Base-by-base conservation (phyloP, 1,140 invertebrate species). In the Drosophila albomicans region DNA sequence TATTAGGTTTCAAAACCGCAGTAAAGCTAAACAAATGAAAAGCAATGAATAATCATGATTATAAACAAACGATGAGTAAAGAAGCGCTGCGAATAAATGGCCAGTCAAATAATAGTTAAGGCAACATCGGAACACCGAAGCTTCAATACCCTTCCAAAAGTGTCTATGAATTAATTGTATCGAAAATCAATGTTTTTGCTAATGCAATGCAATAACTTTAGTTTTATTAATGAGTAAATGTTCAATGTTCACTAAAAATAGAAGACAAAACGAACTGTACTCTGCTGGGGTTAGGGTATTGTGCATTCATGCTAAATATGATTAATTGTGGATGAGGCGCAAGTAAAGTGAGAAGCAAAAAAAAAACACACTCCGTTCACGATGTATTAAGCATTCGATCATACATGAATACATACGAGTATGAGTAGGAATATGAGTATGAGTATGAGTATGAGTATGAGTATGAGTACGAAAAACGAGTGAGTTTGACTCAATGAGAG, bases 1-100 rank as follows among this genome's bases (percentile, higher is more conserved):
- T 72, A 72, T 58, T 78, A 79, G 82, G 82, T 87, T 87, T 87
- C 82, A 80, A 86, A 79, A 88, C 82, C 84, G 67, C 82, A 88
- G 72, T 52, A 52, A 76, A 72, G 45, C 67, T 65, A 79, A 63
- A 61, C 80, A 80, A 82, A 68, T 59, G 73, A 88, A 64, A 69
- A 25, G 58, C 66, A 80, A 62, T 74, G 66, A 78, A 73, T 68
- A 85, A 81, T 82, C 63, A 62, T 79, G 77, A 69, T 25, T 71
- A 80, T 70, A 70, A 78, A 64, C 61, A 86, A 82, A 64, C 66
- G 72, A 82, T 82, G 76, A 86, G 82, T 75, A 67, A 74, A 79
- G 52, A 64, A 67, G 70, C 62, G 65, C 70, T 72, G 46, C 59
- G 61, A 78, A 28, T 20, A 28, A 32, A 49, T 28, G 20, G 20